A percentile compares a stretch with the other conserved stretches of the same genome.
Evolutionary conservation across 30 jellyfish, hydroid and myxozoan genomes (phyloP).

Genomic region (Phacellophora camtschatica): DNA sequence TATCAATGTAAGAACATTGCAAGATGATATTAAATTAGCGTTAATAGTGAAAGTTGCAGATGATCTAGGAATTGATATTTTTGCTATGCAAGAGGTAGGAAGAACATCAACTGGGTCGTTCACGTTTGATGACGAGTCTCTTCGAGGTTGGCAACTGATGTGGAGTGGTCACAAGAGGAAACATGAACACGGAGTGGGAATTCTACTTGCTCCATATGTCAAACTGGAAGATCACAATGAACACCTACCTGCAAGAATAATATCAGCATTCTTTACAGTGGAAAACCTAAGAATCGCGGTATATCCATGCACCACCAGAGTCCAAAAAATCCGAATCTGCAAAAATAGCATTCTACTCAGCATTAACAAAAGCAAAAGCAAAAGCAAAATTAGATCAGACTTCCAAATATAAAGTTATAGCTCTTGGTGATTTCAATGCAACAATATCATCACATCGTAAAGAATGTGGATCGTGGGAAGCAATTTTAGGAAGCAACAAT

Average conservation of each 20-base stretch:
- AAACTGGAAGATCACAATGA: background rate
- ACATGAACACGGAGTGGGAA: conserved; percentile 1
- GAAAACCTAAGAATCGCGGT: background rate
- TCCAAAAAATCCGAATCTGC: background rate
- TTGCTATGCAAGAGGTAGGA: background rate
- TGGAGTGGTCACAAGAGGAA: background rate
- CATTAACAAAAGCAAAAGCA: background rate
- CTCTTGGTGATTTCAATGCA: background rate
- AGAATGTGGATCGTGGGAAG: background rate
- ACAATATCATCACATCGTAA: background rate
- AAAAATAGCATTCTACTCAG: background rate
- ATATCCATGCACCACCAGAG: background rate
- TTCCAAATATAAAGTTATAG: background rate
- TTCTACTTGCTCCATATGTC: background rate
- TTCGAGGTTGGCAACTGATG: background rate
- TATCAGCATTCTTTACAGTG: background rate
- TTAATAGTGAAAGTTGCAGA: background rate
- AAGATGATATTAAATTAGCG: background rate
- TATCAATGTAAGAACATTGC: background rate
- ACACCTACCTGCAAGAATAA: background rate
- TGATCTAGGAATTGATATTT: background rate
- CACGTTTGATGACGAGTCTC: background rate
- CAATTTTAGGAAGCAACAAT: background rate
- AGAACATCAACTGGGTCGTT: background rate
- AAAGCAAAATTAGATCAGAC: background rate